phyloP scores from a whole-genome alignment of 1,140 invertebrate genomes.

The Asbolus verrucosus region DNA sequence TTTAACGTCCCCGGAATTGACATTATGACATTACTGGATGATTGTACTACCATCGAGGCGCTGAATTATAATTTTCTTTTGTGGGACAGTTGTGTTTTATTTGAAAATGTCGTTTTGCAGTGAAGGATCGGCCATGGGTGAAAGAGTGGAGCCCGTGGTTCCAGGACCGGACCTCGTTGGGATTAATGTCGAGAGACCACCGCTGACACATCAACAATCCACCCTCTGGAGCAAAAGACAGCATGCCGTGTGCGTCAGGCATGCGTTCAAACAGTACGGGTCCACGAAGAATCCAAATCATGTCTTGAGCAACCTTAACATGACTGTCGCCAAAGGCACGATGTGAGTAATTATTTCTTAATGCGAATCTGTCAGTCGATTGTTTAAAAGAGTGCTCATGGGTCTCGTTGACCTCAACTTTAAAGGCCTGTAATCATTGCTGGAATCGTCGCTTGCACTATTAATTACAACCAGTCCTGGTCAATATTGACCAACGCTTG shows the following conservation, averaged over 20 bases:
- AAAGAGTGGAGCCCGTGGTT: constrained; percentile 58
- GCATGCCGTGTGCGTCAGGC: constrained; percentile 84
- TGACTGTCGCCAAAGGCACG: constrained; percentile 90
- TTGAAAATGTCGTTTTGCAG: no score
- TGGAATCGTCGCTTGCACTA: no score
- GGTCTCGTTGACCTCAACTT: no score
- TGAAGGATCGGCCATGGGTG: constrained; percentile 60
- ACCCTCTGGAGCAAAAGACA: constrained; percentile 78
- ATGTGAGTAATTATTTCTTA: constrained; percentile 78
- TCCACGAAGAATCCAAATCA: constrained; percentile 85
- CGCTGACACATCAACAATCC: constrained; percentile 72
- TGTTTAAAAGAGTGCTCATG: no score
- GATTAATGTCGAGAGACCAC: constrained; percentile 60
- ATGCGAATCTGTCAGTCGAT: no score
- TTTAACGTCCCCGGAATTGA: no score
- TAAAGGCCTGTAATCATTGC: no score
- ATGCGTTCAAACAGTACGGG: constrained; percentile 88
- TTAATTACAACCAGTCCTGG: no score
- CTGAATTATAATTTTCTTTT: no score
- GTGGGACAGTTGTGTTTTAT: not conserved
- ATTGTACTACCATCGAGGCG: no score
- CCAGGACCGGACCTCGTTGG: constrained; percentile 63
- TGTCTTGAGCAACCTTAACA: constrained; percentile 87
- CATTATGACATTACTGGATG: no score
- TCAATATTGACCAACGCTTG: no score